phyloP scores from a whole-genome alignment of 2,113 vertebrate genomes.

The Craseonycteris thonglongyai region DNA sequence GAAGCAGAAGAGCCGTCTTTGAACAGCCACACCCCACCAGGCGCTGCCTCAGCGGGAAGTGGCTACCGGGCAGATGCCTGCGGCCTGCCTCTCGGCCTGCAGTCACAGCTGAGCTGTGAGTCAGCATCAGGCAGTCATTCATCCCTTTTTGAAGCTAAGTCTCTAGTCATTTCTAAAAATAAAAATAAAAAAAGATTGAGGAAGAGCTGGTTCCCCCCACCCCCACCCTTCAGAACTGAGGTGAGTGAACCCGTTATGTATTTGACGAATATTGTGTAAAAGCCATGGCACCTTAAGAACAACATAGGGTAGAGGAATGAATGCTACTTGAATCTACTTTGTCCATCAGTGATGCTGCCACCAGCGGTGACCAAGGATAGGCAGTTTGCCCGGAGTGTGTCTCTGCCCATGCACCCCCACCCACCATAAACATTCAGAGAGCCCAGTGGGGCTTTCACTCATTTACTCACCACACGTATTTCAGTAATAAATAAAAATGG shows the following conservation, averaged over 20 bases:
- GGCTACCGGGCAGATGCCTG: background rate
- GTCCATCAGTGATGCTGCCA: background rate
- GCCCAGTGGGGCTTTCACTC: background rate
- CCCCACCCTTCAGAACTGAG: background rate
- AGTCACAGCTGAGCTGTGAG: background rate
- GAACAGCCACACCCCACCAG: background rate
- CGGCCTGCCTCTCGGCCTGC: background rate
- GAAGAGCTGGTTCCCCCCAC: background rate
- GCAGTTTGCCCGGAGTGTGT: background rate
- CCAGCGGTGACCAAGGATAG: background rate
- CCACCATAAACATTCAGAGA: background rate
- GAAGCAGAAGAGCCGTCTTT: background rate
- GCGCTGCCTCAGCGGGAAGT: background rate
- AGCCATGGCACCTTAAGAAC: background rate
- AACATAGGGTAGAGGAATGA: background rate
- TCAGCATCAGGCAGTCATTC: slow-evolving; percentile 37
- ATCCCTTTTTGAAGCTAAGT: slow-evolving; percentile 15
- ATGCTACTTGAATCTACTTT: background rate
- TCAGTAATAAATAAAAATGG: background rate
- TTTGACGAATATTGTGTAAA: background rate
- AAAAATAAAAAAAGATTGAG: background rate
- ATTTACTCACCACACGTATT: background rate
- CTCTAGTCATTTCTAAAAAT: slow-evolving; percentile 32
- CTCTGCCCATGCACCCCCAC: background rate
- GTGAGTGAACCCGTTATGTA: background rate